Evolutionary conservation across 1,140 invertebrate species (phyloP).

Genomic region (Lepidurus couesii): DNA sequence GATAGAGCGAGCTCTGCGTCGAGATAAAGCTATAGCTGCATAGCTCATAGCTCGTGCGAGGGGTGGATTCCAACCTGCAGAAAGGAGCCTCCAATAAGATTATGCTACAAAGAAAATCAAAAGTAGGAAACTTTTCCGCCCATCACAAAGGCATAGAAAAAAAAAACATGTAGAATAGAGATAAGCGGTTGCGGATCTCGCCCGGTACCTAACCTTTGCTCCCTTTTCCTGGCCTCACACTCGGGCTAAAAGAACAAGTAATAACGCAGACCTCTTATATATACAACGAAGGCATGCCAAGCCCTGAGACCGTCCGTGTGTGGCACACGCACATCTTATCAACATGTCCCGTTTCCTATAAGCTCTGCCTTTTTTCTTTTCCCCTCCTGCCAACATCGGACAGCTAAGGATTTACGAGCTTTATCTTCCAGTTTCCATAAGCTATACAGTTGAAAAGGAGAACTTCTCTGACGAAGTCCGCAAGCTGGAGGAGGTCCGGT

Average conservation of each 20-base stretch:
- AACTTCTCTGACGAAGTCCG: neutral
- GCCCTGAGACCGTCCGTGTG: neutral
- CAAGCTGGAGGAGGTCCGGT: neutral
- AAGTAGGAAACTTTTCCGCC: neutral
- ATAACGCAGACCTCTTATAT: neutral
- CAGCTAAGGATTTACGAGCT: conserved; percentile 10
- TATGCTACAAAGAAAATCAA: neutral
- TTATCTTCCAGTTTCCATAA: neutral
- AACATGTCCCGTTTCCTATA: neutral
- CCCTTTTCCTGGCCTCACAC: neutral
- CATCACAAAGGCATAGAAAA: neutral
- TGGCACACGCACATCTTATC: conserved; percentile 21
- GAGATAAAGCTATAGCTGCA: neutral
- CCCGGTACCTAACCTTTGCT: neutral
- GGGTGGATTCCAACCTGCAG: neutral
- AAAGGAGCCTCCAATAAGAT: neutral
- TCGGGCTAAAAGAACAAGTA: neutral
- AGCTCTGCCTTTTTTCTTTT: conserved; percentile 19
- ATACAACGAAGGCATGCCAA: neutral
- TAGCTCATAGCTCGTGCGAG: neutral
- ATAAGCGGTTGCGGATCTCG: neutral
- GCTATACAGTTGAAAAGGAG: neutral
- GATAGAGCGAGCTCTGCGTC: neutral
- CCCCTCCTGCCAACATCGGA: neutral
- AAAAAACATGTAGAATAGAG: neutral